Conservation (phyloP, 2,113 vertebrate species). For the Vulpes lagopus region DNA sequence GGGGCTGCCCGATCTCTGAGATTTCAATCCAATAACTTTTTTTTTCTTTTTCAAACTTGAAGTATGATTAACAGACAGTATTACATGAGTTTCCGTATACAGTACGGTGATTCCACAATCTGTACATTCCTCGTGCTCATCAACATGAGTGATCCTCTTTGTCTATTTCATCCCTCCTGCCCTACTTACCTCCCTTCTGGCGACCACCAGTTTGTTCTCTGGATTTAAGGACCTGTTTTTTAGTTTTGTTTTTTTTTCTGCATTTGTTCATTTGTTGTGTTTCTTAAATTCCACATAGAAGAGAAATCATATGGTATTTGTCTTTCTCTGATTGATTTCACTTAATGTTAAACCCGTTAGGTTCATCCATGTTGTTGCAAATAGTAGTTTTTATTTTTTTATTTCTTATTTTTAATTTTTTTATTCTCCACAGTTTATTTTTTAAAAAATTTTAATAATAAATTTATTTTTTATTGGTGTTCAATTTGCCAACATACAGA, state of each 20-base stretch:
- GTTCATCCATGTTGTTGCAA: not conserved
- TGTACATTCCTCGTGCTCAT: not conserved
- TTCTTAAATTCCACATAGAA: not conserved
- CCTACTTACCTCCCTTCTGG: not conserved
- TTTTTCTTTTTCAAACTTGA: not conserved
- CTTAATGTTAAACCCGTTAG: not conserved
- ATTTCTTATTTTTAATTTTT: too few species aligned
- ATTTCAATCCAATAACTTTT: not conserved
- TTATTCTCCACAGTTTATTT: too few species aligned
- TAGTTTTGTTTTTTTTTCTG: not conserved
- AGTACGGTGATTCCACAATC: not conserved
- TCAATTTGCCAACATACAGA: too few species aligned
- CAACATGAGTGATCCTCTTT: not conserved
- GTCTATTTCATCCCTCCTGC: not conserved
- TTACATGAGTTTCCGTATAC: not conserved
- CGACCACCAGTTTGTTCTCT: not conserved
- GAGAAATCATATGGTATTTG: not conserved
- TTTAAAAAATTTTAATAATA: too few species aligned
- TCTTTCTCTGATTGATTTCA: not conserved
- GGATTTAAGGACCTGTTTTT: not conserved
- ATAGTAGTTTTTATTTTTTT: not conserved
- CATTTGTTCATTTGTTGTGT: not conserved
- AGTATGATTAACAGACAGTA: not conserved
- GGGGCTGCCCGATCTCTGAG: not conserved
- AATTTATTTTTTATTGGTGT: too few species aligned